Conservation (phyloP, 1,140 invertebrate genomes). For the Pogonognathellus flavescens region DNA sequence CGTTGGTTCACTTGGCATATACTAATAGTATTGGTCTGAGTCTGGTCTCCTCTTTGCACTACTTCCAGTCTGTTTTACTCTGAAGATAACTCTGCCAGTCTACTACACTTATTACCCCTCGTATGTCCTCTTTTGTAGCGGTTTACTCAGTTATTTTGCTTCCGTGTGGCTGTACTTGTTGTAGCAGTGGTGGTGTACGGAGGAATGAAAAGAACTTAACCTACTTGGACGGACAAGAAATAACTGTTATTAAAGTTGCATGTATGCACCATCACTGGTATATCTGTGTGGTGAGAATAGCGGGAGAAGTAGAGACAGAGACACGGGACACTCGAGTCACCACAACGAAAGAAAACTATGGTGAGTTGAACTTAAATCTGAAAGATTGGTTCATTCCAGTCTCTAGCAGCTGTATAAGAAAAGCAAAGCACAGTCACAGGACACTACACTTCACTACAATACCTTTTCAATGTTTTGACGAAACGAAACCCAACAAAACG, state of each 20-base stretch:
- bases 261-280: not conserved
- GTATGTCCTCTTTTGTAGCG: not conserved
- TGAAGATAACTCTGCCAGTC: conserved; percentile 16
- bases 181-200: not conserved
- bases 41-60: conserved; percentile 13
- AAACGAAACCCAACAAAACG: no score
- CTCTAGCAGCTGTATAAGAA: not conserved
- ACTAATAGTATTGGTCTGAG: not conserved
- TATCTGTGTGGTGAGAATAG: not conserved
- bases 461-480: no score
- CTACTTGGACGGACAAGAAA: conserved; percentile 11
- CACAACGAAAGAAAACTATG: not conserved
- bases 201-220: conserved; percentile 1
- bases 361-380: conserved; percentile 41
- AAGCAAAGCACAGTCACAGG: conserved; percentile 3
- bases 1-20: conserved; percentile 12
- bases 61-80: not conserved
- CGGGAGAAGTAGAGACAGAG: not conserved
- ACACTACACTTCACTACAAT: conserved; percentile 13
- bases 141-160: not conserved
- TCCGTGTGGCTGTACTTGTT: not conserved
- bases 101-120: conserved; percentile 7
- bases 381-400: conserved; percentile 16
- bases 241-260: not conserved
- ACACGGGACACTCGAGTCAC: not conserved